A percentile compares a stretch with the other conserved stretches of the same genome.
phyloP scores from a whole-genome alignment of 2,888 invertebrate species.

The Erebia epiphron region DNA sequence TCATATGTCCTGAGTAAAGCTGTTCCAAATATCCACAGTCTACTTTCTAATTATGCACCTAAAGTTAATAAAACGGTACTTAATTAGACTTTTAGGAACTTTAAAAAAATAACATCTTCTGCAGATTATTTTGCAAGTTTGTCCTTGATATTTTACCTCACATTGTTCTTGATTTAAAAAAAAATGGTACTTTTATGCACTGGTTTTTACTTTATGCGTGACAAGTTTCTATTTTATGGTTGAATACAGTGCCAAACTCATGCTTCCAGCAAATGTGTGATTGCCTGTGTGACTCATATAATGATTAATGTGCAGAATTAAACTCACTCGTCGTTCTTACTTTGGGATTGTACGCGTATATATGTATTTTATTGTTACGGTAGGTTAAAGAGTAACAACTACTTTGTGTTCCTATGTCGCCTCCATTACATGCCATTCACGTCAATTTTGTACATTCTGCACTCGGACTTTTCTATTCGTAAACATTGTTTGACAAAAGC shows the following conservation, averaged over 20 bases:
- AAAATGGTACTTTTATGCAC: not conserved
- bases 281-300: not conserved
- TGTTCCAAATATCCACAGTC: no score
- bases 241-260: not conserved
- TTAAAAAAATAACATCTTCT: not conserved
- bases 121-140: conserved; percentile 1
- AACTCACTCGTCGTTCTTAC: not conserved
- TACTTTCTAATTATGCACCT: no score
- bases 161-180: not conserved
- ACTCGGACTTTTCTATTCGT: no score
- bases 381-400: not conserved
- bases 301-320: not conserved
- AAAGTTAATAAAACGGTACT: no score
- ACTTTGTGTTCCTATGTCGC: not conserved
- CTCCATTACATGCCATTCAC: not conserved
- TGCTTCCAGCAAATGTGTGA: not conserved
- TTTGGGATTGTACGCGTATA: not conserved
- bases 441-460: no score
- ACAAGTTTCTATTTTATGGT: not conserved
- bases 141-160: not conserved
- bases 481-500: no score
- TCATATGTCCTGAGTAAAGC: no score
- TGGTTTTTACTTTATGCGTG: no score
- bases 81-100: not conserved
- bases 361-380: not conserved